These are phyloP conservation scores for Timema podura DNA, from an alignment of 2,888 invertebrate species.

Conservation along the genomic window DNA sequence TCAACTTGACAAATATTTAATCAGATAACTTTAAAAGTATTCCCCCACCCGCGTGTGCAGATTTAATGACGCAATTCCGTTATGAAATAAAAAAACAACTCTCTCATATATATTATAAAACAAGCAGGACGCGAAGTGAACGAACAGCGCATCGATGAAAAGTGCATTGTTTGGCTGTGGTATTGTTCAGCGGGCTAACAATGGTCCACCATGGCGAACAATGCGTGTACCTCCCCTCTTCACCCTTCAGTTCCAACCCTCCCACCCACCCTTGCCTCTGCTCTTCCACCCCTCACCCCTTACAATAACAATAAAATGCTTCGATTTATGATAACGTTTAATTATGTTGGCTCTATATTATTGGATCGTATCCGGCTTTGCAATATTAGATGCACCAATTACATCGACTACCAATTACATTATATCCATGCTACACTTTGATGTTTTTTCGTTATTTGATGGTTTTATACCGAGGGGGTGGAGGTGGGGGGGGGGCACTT, in stretches of 20 bases:
- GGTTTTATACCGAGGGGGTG: constrained; percentile 7
- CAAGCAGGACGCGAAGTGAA: too few species aligned
- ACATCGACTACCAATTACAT: constrained; percentile 11
- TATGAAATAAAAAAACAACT: too few species aligned
- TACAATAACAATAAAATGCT: constrained; percentile 20
- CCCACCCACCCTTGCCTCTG: background rate
- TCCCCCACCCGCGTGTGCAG: too few species aligned
- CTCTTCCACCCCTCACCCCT: background rate
- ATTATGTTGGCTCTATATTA: constrained; percentile 21
- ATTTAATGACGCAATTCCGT: too few species aligned
- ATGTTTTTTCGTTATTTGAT: constrained; percentile 14
- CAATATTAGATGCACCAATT: constrained; percentile 14
- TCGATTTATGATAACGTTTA: constrained; percentile 25
- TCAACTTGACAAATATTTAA: too few species aligned
- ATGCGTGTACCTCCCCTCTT: background rate
- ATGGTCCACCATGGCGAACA: constrained; percentile 13
- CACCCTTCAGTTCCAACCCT: background rate
- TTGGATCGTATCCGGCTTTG: constrained; percentile 16
- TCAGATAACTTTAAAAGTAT: too few species aligned
- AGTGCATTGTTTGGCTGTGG: background rate
- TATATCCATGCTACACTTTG: constrained; percentile 8
- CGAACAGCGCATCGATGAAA: too few species aligned
- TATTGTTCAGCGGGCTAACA: constrained; percentile 7
- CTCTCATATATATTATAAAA: too few species aligned
- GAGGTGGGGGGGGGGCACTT: background rate